Evolutionary conservation across 2,888 invertebrate genomes (phyloP), one percentile per base, ranked within the genome.

Genomic region (Ephialtes manifestator): DNA sequence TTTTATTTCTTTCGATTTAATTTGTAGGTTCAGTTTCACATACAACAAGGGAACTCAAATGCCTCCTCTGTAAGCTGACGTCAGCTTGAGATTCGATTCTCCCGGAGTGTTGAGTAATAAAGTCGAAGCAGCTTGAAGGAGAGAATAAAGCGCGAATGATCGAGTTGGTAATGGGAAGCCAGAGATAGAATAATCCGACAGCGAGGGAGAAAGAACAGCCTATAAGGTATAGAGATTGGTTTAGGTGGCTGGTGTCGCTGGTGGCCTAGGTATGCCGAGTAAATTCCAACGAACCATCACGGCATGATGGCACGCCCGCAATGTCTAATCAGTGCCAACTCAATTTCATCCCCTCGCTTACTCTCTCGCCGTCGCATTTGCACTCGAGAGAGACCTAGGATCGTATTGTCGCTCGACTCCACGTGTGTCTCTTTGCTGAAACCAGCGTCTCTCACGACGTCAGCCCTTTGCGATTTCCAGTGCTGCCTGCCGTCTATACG

Each of bases 251-350:
- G 78, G 53, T 51, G 81, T 63, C 82, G 86, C 68, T 72, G 74
- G 48, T 67, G 87, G 87, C n/a, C 68, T 63, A 86, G 88, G 90
- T 89, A 92, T 91, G 89, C 89, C 80, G 84, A 87, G 91, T 88
- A 88, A 90, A 93, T 93, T 93, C 92, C 93, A 87, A 90, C 89
- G 90, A 90, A 90, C 87, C 90, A 89, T 90, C 90, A 87, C 88
- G 91, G 91, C 91, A 91, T 88, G 90, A 90, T 90, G 93, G 93
- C 90, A 93, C 89, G 92, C 90, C 87, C 88, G 93, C 93, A 91
- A 93, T 93, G 93, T 93, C 92, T 92, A 93, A 93, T 93, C 93
- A 93, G 92, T 92, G 93, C 93, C 92, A 92, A 91, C 92, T 93
- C 93, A 92, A 93, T 93, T 93, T 92, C 81, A 78, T 81, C 81